Conservation (phyloP, 37 sponge, comb jelly and placozoan genomes). For the Halisarca cf. caerulea region DNA sequence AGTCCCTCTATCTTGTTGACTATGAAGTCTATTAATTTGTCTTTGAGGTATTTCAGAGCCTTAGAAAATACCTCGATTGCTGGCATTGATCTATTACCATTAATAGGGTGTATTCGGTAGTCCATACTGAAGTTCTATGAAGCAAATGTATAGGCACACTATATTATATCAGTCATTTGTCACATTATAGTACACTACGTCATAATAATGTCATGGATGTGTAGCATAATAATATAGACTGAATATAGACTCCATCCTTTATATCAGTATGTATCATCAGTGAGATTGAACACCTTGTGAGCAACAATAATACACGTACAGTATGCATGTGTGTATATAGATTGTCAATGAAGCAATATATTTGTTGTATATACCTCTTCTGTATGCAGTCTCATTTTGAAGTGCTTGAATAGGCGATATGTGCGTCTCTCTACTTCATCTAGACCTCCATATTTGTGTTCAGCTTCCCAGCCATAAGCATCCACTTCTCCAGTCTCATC, state of each 20-base stretch:
- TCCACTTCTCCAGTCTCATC: not conserved
- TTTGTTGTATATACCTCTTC: not conserved
- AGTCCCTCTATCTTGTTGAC: not conserved
- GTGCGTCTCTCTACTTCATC: not conserved
- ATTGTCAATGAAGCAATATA: too few species aligned
- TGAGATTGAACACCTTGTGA: too few species aligned
- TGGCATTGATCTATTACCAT: slow-evolving; percentile 5
- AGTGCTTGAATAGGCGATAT: not conserved
- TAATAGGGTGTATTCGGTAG: not conserved
- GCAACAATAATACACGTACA: not conserved
- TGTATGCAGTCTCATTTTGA: slow-evolving; percentile 9
- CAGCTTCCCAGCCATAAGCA: slow-evolving; percentile 25
- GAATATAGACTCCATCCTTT: too few species aligned
- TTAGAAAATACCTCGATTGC: not conserved
- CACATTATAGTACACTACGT: not conserved
- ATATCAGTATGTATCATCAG: not conserved
- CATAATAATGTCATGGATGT: not conserved
- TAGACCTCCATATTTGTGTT: not conserved
- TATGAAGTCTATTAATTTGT: not conserved
- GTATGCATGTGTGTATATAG: not conserved
- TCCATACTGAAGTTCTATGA: not conserved
- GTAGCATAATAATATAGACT: not conserved
- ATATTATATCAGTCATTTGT: not conserved
- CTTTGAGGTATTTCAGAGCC: not conserved
- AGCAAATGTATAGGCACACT: not conserved